These are phyloP conservation scores for Brachypteracias leptosomus DNA, from an alignment of 2,113 vertebrate species.

Conservation along the genomic window DNA sequence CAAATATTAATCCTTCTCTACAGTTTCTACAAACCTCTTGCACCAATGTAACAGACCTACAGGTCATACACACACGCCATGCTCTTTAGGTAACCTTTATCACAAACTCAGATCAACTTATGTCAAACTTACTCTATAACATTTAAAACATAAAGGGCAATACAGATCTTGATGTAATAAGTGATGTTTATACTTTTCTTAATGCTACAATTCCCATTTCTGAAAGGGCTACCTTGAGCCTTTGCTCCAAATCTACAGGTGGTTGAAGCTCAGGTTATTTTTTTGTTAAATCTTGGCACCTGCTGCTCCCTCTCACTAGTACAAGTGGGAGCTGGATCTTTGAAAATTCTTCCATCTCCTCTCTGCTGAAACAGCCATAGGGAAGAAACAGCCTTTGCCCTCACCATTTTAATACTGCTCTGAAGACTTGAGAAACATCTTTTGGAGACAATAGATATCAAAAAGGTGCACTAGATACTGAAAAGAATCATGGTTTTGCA, in stretches of 20 bases:
- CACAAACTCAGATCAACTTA: conserved; percentile 7
- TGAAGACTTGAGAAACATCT: background rate
- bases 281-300: background rate
- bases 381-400: background rate
- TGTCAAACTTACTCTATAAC: conserved; percentile 28
- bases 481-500: background rate
- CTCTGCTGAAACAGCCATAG: background rate
- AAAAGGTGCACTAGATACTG: background rate
- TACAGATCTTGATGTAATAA: background rate
- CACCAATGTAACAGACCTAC: background rate
- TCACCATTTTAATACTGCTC: background rate
- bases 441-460: background rate
- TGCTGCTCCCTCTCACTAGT: background rate
- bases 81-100: conserved; percentile 55
- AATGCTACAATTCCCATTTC: background rate
- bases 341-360: background rate
- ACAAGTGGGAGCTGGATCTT: background rate
- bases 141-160: conserved; percentile 56
- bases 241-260: background rate
- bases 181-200: conserved; percentile 16
- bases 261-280: background rate
- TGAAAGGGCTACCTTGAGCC: background rate
- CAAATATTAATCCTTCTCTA: background rate
- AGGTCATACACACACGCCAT: background rate
- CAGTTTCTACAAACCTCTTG: background rate